These are phyloP conservation scores for Felis chaus DNA, from an alignment of 2,113 vertebrate species.

Conservation along the genomic window DNA sequence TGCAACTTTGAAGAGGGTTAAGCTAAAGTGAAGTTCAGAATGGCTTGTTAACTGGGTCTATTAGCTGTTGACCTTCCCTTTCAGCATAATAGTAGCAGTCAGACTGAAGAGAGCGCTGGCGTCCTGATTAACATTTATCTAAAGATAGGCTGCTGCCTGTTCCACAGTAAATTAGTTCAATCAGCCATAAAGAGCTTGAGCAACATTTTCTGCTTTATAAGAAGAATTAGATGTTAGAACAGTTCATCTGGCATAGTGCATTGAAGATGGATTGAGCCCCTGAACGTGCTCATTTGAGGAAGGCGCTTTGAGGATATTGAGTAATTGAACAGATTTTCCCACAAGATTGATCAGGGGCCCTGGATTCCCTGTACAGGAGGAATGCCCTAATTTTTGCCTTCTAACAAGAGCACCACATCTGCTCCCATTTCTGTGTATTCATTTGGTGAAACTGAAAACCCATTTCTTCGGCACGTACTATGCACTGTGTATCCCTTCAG, in stretches of 20 bases:
- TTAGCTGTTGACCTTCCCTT: slow-evolving; percentile 90
- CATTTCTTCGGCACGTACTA: slow-evolving; percentile 4
- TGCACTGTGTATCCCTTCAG: background rate
- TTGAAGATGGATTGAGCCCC: slow-evolving; percentile 69
- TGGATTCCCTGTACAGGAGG: slow-evolving; percentile 23
- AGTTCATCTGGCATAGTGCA: slow-evolving; percentile 67
- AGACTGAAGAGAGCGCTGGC: slow-evolving; percentile 82
- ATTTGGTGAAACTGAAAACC: slow-evolving; percentile 15
- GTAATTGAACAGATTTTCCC: slow-evolving; percentile 76
- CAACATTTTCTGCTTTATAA: slow-evolving; percentile 85
- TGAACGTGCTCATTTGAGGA: slow-evolving; percentile 69
- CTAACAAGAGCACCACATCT: slow-evolving; percentile 54
- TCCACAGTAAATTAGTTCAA: slow-evolving; percentile 88
- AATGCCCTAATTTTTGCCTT: slow-evolving; percentile 68
- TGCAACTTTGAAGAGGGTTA: slow-evolving; percentile 84
- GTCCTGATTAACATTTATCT: slow-evolving; percentile 88
- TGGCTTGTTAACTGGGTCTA: slow-evolving; percentile 87
- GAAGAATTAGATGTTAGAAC: slow-evolving; percentile 72
- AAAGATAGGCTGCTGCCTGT: slow-evolving; percentile 87
- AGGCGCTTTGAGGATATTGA: slow-evolving; percentile 63
- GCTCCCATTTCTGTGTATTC: slow-evolving; percentile 43
- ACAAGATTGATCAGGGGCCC: background rate
- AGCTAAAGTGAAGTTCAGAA: slow-evolving; percentile 85
- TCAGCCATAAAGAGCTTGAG: slow-evolving; percentile 87
- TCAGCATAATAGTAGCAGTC: slow-evolving; percentile 83